These are phyloP conservation scores for Chloropsis hardwickii DNA, from an alignment of 2,113 vertebrate species.

Conservation along the genomic window DNA sequence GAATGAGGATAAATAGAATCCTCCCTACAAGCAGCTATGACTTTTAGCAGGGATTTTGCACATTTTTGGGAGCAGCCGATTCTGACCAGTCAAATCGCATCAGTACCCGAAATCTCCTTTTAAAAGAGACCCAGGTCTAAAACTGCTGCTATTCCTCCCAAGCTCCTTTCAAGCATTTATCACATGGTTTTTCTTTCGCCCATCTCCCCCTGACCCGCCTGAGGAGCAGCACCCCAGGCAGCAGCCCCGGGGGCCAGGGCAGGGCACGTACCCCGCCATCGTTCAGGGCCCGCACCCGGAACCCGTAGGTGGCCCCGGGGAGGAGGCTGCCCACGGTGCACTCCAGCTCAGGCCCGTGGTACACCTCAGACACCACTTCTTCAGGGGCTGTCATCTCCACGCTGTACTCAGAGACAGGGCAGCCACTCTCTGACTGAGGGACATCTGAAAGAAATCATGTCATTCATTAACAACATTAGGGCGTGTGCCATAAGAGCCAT, in stretches of 20 bases:
- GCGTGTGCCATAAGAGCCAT: accelerated
- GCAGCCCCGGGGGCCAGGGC: background rate
- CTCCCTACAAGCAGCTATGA: background rate
- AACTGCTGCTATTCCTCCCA: background rate
- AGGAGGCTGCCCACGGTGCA: constrained; percentile 89
- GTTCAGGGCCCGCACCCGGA: constrained; percentile 88
- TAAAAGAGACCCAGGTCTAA: background rate
- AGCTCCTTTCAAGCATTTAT: background rate
- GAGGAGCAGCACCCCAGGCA: background rate
- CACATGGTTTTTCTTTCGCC: background rate
- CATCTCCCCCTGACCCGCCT: background rate
- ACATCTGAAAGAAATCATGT: constrained; percentile 40
- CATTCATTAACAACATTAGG: background rate
- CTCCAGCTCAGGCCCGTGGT: constrained; percentile 83
- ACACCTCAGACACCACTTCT: constrained; percentile 80
- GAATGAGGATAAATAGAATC: background rate
- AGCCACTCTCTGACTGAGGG: constrained; percentile 72
- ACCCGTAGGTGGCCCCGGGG: constrained; percentile 86
- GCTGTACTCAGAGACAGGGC: constrained; percentile 84
- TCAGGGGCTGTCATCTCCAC: constrained; percentile 88
- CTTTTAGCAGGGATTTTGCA: background rate
- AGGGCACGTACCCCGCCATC: constrained; percentile 87
- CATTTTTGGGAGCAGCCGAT: background rate
- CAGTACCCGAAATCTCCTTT: accelerated
- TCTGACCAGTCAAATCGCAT: accelerated